Evolutionary conservation across 2,113 vertebrate genomes (phyloP).

Genomic region (Coreoperca whiteheadi): DNA sequence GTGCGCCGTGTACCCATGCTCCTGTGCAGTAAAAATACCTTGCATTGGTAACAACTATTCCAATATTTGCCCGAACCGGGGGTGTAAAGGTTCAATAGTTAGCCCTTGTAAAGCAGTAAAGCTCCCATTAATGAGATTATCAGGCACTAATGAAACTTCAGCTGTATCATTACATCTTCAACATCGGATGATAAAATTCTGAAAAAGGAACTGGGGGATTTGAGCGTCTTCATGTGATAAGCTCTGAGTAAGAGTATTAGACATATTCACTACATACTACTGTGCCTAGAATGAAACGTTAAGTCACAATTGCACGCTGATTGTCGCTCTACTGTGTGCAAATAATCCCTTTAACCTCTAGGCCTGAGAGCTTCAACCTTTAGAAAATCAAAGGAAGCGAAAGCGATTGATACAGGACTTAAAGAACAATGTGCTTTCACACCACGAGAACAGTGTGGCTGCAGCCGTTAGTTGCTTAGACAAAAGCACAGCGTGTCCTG

Average conservation of each 20-base stretch:
- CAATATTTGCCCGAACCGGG: slow-evolving; percentile 57
- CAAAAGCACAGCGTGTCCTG: slow-evolving; percentile 34
- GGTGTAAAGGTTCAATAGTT: slow-evolving; percentile 51
- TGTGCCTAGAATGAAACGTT: neutral
- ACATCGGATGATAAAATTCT: neutral
- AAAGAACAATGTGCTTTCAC: slow-evolving; percentile 61
- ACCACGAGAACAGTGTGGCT: slow-evolving; percentile 34
- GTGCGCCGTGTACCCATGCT: slow-evolving; percentile 60
- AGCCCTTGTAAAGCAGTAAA: slow-evolving; percentile 45
- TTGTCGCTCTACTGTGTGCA: neutral
- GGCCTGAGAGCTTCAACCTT: slow-evolving; percentile 29
- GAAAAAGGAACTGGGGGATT: neutral
- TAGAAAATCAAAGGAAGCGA: slow-evolving; percentile 20
- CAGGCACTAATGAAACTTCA: slow-evolving; percentile 49
- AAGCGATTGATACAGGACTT: slow-evolving; percentile 45
- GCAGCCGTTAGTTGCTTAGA: slow-evolving; percentile 20
- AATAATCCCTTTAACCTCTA: slow-evolving; percentile 46
- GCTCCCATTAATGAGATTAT: slow-evolving; percentile 60
- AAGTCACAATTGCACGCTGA: neutral
- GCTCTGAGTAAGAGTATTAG: slow-evolving; percentile 1
- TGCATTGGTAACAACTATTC: slow-evolving; percentile 22
- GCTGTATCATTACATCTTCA: slow-evolving; percentile 44
- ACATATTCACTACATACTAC: neutral
- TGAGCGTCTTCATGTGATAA: neutral
- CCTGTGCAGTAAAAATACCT: slow-evolving; percentile 31